Percentiles rank a stretch among this genome's conserved stretches.
Conservation (phyloP, 1,140 invertebrate species). For the Amphibalanus amphitrite region DNA sequence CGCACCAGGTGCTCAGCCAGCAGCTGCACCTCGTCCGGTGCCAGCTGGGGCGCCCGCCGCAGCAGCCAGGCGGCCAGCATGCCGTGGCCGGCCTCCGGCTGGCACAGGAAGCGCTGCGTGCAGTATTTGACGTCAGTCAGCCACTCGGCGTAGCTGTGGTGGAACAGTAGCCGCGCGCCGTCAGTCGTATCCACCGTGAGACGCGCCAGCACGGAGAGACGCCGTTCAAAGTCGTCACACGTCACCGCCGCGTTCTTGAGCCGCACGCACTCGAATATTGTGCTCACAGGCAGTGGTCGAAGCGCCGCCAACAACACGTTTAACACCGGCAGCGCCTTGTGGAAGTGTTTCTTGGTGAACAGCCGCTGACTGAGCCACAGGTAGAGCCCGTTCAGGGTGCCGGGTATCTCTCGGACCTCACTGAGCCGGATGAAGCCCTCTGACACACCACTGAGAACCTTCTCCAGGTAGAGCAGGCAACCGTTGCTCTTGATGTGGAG, state of each 20-base stretch:
- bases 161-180: constrained; percentile 56
- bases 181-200: constrained; percentile 38
- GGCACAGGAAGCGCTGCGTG: constrained; percentile 81
- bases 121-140: constrained; percentile 89
- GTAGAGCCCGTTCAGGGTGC: constrained; percentile 84
- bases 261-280: constrained; percentile 61
- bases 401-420: constrained; percentile 73
- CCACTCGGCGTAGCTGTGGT: constrained; percentile 87
- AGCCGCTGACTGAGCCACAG: constrained; percentile 84
- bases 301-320: constrained; percentile 75
- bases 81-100: constrained; percentile 66
- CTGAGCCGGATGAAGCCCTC: constrained; percentile 80
- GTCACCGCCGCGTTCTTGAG: constrained; percentile 62
- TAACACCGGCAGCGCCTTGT: constrained; percentile 64
- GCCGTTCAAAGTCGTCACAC: constrained; percentile 63
- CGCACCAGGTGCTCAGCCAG: constrained; percentile 36
- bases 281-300: constrained; percentile 57
- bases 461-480: constrained; percentile 83
- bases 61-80: constrained; percentile 74
- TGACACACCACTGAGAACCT: constrained; percentile 77
- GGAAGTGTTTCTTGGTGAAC: constrained; percentile 72
- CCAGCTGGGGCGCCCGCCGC: constrained; percentile 34
- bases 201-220: constrained; percentile 57
- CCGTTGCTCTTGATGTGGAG: constrained; percentile 92
- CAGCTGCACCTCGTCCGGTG: constrained; percentile 31